Evolutionary conservation across 2,113 vertebrate genomes (phyloP).

Genomic region (Natator depressus): DNA sequence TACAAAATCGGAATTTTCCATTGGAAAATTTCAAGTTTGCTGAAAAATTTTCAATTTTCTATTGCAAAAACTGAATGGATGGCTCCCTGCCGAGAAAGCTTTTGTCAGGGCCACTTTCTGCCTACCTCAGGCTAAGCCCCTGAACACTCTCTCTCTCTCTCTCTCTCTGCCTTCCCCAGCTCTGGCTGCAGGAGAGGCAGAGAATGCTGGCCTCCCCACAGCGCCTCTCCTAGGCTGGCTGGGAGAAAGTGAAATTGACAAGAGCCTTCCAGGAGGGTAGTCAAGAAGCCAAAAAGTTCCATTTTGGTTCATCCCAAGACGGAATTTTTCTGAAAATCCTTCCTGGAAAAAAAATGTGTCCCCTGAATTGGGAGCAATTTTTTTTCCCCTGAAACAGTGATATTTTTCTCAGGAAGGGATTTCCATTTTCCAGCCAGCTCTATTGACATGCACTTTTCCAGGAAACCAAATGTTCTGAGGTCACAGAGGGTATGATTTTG

Average conservation of each 20-base stretch:
- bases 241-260: background rate
- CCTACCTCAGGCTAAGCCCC: background rate
- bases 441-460: background rate
- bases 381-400: background rate
- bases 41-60: background rate
- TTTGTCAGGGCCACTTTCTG: background rate
- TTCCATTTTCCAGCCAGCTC: background rate
- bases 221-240: background rate
- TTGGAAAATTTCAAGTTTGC: background rate
- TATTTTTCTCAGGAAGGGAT: background rate
- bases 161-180: background rate
- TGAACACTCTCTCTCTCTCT: too few relatives aligned
- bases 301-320: background rate
- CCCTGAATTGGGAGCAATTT: background rate
- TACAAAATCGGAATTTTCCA: background rate
- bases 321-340: background rate
- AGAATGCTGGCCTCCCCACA: background rate
- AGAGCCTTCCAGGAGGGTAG: background rate
- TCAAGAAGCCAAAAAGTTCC: background rate
- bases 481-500: background rate
- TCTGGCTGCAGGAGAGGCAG: background rate
- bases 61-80: background rate
- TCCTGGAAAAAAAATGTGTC: background rate
- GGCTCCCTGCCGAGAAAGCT: background rate
- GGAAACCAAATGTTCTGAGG: background rate